Base-by-base conservation (phyloP, 92 coral and sea anemone genomes). In the Phenganax subtilis region DNA sequence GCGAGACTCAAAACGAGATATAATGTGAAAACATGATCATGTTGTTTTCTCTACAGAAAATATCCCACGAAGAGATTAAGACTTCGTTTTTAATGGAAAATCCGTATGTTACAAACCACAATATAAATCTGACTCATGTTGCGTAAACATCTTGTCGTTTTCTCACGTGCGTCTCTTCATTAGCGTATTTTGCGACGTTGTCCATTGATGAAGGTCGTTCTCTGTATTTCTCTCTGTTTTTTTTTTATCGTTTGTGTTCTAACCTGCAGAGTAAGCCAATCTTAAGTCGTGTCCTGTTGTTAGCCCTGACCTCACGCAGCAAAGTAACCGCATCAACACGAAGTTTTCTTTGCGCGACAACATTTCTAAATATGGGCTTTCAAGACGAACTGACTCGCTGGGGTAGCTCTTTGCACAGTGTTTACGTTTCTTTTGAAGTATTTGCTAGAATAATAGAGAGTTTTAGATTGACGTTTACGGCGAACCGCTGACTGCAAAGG, bases 191-290 rank as follows among this genome's bases (percentile, higher is more conserved):
- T 2, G 54, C 73, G 73, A 20, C 12, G 52, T 30, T n/a, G 12
- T 68, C 53, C 47, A 30, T 12, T 37, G 54, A 12, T 30, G 29
- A 6, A 53, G 6, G n/a, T 53, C 54, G 37, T 57, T 0, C 7
- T 0, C 66, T 20, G 51, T 0, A 71, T 57, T 20, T 53, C 67
- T 64, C 66, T 9, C 12, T 64, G 44, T 47, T 76, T 59, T 64
- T 44, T 58, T 51, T 12, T 53, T 67, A 64, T 57, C 73, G 54
- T 65, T 28, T 27, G 73, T 10, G 69, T 27, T 72, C 17, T 62
- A 64, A 60, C 83, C 51, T 73, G 74, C 83, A 44, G 83, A 14
- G 63, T 79, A 79, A 79, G 63, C 83, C 83, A 47, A 79, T 79
- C 67, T 62, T 47, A 12, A 56, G 10, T 73, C 74, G 10, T 52